These are phyloP conservation scores for Macrobrachium nipponense DNA, from an alignment of 1,140 invertebrate species.

Conservation along the genomic window DNA sequence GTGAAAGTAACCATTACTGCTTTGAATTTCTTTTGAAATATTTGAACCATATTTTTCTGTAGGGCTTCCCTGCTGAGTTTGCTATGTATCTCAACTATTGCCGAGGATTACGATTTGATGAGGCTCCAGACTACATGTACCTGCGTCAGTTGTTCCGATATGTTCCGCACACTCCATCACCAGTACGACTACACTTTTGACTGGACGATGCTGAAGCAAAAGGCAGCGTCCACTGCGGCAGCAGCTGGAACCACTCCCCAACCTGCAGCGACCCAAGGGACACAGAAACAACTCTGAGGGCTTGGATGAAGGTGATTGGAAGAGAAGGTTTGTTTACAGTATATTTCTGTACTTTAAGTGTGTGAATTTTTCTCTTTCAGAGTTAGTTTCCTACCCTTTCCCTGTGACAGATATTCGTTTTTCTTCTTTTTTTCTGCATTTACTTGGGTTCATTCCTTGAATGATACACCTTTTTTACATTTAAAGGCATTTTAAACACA, in stretches of 20 bases:
- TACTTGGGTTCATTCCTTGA: too few relatives aligned
- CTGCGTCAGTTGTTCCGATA: conserved; percentile 77
- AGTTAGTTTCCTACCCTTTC: not conserved
- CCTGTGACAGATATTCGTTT: not conserved
- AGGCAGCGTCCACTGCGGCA: conserved; percentile 66
- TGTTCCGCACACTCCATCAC: conserved; percentile 77
- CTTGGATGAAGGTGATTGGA: conserved; percentile 25
- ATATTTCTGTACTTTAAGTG: not conserved
- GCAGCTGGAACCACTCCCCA: conserved; percentile 56
- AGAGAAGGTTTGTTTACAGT: conserved; percentile 20
- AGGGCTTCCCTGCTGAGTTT: conserved; percentile 76
- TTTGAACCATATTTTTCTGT: not conserved
- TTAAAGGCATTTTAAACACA: too few relatives aligned
- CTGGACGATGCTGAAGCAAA: conserved; percentile 77
- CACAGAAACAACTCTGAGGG: conserved; percentile 56
- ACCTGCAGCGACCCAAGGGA: conserved; percentile 53
- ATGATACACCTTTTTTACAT: too few relatives aligned
- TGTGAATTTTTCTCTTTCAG: not conserved
- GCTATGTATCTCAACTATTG: conserved; percentile 79
- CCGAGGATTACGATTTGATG: conserved; percentile 76
- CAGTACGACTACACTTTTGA: conserved; percentile 78
- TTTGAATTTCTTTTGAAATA: not conserved
- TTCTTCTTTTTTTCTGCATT: not conserved
- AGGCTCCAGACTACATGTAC: conserved; percentile 79
- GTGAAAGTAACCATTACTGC: not conserved